These are phyloP conservation scores for Dione vanillae DNA, from an alignment of 2,888 invertebrate species.

Conservation along the genomic window DNA sequence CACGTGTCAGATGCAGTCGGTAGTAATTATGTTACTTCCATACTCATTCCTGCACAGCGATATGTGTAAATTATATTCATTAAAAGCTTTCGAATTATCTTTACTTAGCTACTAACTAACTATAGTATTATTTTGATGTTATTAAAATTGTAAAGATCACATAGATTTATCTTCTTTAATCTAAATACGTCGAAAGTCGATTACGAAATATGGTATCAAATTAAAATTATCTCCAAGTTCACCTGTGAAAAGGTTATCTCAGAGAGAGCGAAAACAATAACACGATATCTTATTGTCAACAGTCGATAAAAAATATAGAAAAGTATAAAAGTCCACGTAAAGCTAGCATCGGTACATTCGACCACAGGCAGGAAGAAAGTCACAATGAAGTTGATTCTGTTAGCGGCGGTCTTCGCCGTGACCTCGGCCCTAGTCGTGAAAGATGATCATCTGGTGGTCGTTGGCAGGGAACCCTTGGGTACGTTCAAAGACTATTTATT, in stretches of 20 bases:
- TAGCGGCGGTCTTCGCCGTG: conserved; percentile 63
- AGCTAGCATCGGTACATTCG: conserved; percentile 53
- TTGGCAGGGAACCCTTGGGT: conserved; percentile 72
- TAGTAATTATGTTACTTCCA: too few relatives aligned
- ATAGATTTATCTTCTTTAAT: not conserved
- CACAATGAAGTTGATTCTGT: conserved; percentile 54
- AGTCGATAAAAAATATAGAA: conserved; percentile 35
- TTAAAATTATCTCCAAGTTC: conserved; percentile 26
- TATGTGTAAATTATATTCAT: too few relatives aligned
- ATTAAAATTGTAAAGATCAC: too few relatives aligned
- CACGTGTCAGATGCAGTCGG: too few relatives aligned
- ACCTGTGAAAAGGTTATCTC: conserved; percentile 45
- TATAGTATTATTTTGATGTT: too few relatives aligned
- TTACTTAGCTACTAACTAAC: too few relatives aligned
- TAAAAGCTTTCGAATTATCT: too few relatives aligned
- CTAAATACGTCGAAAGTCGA: not conserved
- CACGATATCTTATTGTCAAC: conserved; percentile 20
- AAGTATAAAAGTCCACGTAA: conserved; percentile 62
- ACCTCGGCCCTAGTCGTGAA: conserved; percentile 65
- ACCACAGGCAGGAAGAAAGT: conserved; percentile 44
- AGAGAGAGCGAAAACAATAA: conserved; percentile 36
- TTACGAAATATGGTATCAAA: not conserved
- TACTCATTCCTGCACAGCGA: too few relatives aligned
- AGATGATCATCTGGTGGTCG: conserved; percentile 57
- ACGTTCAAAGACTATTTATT: conserved; percentile 45